Percentiles rank a stretch among this genome's conserved stretches.
These are phyloP conservation scores for Antidorcas marsupialis DNA, from an alignment of 2,113 vertebrate genomes.

Conservation along the genomic window DNA sequence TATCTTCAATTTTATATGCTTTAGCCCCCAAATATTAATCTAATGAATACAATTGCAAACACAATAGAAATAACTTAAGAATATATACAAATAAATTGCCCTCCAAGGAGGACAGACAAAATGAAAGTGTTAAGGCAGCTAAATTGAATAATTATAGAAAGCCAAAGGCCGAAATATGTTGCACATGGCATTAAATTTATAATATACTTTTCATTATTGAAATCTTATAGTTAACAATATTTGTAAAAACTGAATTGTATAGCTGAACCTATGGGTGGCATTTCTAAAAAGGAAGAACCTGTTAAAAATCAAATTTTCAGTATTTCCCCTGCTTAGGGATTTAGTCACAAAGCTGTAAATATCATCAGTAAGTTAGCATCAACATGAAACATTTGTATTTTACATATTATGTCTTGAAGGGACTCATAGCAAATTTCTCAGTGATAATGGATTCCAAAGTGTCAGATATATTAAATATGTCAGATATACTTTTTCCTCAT, in stretches of 20 bases:
- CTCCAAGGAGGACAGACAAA: neutral
- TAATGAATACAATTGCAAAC: neutral
- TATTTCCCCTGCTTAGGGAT: neutral
- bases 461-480: neutral
- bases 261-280: neutral
- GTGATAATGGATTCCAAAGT: neutral
- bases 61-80: neutral
- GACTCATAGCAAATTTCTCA: neutral
- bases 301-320: neutral
- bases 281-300: neutral
- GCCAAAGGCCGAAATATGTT: neutral
- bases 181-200: neutral
- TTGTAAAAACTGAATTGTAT: neutral
- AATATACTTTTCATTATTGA: neutral
- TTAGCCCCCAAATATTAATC: neutral
- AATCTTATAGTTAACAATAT: neutral
- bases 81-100: neutral
- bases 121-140: neutral
- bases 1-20: neutral
- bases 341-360: neutral
- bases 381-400: neutral
- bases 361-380: neutral
- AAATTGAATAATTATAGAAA: neutral
- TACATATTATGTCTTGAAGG: neutral
- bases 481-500: neutral